These are phyloP conservation scores for Kuschelorhynchus macadamiae DNA, from an alignment of 2,888 invertebrate species.

Conservation along the genomic window DNA sequence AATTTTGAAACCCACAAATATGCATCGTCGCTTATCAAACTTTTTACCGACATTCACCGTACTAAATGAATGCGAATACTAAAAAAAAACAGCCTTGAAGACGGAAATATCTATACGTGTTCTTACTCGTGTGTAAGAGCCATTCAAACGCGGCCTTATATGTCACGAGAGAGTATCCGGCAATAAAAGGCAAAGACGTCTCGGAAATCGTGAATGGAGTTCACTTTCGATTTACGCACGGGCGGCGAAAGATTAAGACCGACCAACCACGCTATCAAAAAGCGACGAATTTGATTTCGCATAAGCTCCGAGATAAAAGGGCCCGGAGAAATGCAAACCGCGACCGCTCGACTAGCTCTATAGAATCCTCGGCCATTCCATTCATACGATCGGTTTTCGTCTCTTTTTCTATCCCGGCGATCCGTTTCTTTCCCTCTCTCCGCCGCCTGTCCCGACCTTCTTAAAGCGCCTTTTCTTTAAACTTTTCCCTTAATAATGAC, in stretches of 20 bases:
- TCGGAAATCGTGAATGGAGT: slow-evolving; percentile 56
- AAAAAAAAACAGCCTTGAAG: slow-evolving; percentile 25
- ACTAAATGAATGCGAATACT: neutral
- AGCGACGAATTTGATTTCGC: slow-evolving; percentile 58
- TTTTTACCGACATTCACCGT: too few species aligned
- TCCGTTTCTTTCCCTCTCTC: slow-evolving; percentile 7
- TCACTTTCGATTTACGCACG: slow-evolving; percentile 58
- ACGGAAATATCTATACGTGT: slow-evolving; percentile 25
- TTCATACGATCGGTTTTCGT: slow-evolving; percentile 51
- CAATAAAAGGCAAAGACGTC: slow-evolving; percentile 42
- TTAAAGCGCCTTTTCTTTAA: slow-evolving; percentile 50
- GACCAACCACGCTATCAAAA: slow-evolving; percentile 51
- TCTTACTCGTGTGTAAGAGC: slow-evolving; percentile 44
- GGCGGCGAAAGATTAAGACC: slow-evolving; percentile 41
- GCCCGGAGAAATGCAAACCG: slow-evolving; percentile 50
- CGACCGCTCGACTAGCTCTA: slow-evolving; percentile 46
- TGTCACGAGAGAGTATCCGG: slow-evolving; percentile 41
- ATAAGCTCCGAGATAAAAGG: slow-evolving; percentile 56
- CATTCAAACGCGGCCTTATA: slow-evolving; percentile 45
- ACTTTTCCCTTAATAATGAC: slow-evolving; percentile 55
- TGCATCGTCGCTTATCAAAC: too few species aligned
- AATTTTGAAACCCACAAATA: too few species aligned
- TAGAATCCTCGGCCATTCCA: slow-evolving; percentile 48
- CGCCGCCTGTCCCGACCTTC: slow-evolving; percentile 29
- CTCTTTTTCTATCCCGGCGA: slow-evolving; percentile 35